Conservation (phyloP, 1,140 invertebrate species). For the Radopholus similis region DNA sequence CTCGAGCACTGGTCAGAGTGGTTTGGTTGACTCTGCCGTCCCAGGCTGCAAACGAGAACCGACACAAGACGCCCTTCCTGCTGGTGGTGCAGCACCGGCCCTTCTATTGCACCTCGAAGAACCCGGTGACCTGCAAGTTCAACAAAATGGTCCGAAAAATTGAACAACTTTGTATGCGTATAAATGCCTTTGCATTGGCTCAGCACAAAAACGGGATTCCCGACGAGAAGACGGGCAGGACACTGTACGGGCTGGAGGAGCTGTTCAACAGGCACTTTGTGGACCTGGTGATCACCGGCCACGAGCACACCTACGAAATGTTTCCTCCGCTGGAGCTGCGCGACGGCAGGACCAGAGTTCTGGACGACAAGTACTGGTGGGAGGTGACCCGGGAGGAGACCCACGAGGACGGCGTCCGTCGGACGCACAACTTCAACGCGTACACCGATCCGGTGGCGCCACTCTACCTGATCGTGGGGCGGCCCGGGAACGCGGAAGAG, state of each 20-base stretch:
- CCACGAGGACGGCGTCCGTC: not conserved
- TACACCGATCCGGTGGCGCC: conserved; percentile 9
- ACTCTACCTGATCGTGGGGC: conserved; percentile 1
- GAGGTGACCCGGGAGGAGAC: not conserved
- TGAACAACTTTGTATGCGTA: not conserved
- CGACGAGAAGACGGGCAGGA: not conserved
- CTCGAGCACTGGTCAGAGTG: too few species aligned
- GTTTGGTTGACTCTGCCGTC: too few species aligned
- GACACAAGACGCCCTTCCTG: not conserved
- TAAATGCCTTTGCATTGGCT: not conserved
- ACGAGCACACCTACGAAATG: conserved; percentile 2
- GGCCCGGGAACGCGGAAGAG: not conserved
- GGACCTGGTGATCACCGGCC: conserved; percentile 6
- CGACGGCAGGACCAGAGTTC: conserved; percentile 1
- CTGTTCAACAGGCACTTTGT: conserved; percentile 3
- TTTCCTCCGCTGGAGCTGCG: conserved; percentile 6
- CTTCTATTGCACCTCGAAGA: conserved; percentile 7
- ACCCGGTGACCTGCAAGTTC: not conserved
- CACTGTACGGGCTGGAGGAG: conserved; percentile 15
- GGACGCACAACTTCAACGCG: not conserved
- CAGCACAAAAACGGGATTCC: conserved; percentile 13
- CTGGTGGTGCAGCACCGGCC: conserved; percentile 1
- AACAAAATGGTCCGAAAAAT: conserved; percentile 5
- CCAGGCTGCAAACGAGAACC: not conserved
- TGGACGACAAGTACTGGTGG: conserved; percentile 12